Conservation (phyloP, 2,797 vertebrate genomes). For the Gorsachius magnificus region DNA sequence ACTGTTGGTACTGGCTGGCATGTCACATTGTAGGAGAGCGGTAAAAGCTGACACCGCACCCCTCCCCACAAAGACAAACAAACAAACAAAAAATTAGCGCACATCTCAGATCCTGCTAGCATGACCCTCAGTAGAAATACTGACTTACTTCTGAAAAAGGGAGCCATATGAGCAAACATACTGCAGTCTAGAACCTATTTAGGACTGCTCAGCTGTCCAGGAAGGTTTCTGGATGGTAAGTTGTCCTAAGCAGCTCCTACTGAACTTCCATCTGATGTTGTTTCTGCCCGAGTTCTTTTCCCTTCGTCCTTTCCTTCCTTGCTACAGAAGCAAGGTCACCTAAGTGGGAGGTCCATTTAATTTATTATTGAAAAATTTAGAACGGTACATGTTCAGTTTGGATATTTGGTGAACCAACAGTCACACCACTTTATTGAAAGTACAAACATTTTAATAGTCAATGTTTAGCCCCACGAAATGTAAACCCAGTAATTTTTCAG, state of each 20-base stretch:
- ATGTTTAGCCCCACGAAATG: constrained; percentile 20
- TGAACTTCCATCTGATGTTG: not conserved
- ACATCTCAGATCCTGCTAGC: not conserved
- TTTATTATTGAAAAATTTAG: not conserved
- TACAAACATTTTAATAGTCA: constrained; percentile 38
- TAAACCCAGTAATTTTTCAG: constrained; percentile 47
- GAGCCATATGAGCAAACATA: not conserved
- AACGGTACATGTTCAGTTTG: not conserved
- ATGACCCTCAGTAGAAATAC: not conserved
- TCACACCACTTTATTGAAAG: constrained; percentile 23
- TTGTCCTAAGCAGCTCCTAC: not conserved
- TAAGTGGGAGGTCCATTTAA: constrained; percentile 26
- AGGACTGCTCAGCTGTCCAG: not conserved
- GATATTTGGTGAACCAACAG: not conserved
- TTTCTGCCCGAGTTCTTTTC: not conserved
- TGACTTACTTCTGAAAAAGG: not conserved
- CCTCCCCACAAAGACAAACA: too few species aligned
- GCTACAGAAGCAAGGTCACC: not conserved
- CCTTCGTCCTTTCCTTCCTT: not conserved
- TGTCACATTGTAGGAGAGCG: not conserved
- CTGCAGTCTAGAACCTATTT: not conserved
- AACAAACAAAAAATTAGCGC: not conserved
- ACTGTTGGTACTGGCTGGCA: not conserved
- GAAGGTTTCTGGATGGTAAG: not conserved
- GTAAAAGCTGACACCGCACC: not conserved